Conservation (phyloP, 2,797 vertebrate species). For the Psittacula derbiana region DNA sequence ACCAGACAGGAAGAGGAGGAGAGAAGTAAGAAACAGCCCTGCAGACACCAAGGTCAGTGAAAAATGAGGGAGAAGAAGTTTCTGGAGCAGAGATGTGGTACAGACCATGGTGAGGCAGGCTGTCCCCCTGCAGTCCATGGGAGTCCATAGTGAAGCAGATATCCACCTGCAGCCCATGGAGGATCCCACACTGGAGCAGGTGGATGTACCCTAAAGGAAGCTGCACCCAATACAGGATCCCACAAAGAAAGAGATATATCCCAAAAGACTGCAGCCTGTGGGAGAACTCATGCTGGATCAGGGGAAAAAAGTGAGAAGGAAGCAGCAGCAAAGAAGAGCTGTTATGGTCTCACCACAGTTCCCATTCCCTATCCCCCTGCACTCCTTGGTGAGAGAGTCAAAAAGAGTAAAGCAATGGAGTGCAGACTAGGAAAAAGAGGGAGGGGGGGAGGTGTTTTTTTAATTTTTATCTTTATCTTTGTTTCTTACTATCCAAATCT, state of each 20-base stretch:
- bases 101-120: neutral
- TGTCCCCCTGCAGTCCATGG: neutral
- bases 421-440: neutral
- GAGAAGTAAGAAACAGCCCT: neutral
- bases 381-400: neutral
- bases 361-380: neutral
- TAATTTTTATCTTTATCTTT: neutral
- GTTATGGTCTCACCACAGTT: neutral
- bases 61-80: neutral
- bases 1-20: neutral
- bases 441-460: neutral
- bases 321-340: neutral
- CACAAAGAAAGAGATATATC: neutral
- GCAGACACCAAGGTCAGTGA: neutral
- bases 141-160: neutral
- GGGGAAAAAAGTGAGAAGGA: neutral
- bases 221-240: neutral
- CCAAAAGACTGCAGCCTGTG: neutral
- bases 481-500: neutral
- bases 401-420: neutral
- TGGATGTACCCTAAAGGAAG: neutral
- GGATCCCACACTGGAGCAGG: rapidly evolving
- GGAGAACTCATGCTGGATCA: neutral
- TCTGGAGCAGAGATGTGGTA: neutral
- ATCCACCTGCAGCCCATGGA: neutral